Evolutionary conservation across 2,888 invertebrate genomes (phyloP).

Genomic region (Zootermopsis nevadensis): DNA sequence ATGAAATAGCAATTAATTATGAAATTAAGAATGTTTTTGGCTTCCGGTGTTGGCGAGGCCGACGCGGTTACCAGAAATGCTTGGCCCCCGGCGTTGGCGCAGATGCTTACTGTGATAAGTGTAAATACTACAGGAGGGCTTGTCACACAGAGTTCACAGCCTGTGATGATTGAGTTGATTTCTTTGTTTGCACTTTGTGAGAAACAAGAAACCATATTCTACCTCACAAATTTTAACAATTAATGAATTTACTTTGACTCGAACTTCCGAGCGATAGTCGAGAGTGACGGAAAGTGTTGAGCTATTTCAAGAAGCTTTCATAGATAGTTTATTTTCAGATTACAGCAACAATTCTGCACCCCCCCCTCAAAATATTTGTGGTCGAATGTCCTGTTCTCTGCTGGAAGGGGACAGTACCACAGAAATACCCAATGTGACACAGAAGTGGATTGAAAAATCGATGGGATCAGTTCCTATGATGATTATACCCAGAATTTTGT

Average conservation of each 20-base stretch:
- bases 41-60: no score
- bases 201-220: slow-evolving; percentile 46
- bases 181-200: slow-evolving; percentile 46
- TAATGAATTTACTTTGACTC: slow-evolving; percentile 31
- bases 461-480: slow-evolving; percentile 42
- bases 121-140: slow-evolving; percentile 41
- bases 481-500: slow-evolving; percentile 30
- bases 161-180: slow-evolving; percentile 44
- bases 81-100: slow-evolving; percentile 45
- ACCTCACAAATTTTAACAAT: slow-evolving; percentile 45
- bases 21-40: no score
- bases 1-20: slow-evolving; percentile 21
- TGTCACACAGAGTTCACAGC: slow-evolving; percentile 14
- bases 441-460: slow-evolving; percentile 13
- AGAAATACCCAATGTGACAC: slow-evolving; percentile 21
- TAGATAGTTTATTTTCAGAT: slow-evolving; percentile 38
- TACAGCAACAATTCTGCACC: background rate
- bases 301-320: slow-evolving; percentile 29
- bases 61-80: no score
- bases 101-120: slow-evolving; percentile 53
- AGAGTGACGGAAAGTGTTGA: slow-evolving; percentile 3
- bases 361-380: background rate
- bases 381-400: slow-evolving; percentile 1
- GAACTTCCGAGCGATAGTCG: slow-evolving; percentile 33
- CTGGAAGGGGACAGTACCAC: background rate